Evolutionary conservation across 2,888 invertebrate species (phyloP).

Genomic region (Rhagonycha fulva): DNA sequence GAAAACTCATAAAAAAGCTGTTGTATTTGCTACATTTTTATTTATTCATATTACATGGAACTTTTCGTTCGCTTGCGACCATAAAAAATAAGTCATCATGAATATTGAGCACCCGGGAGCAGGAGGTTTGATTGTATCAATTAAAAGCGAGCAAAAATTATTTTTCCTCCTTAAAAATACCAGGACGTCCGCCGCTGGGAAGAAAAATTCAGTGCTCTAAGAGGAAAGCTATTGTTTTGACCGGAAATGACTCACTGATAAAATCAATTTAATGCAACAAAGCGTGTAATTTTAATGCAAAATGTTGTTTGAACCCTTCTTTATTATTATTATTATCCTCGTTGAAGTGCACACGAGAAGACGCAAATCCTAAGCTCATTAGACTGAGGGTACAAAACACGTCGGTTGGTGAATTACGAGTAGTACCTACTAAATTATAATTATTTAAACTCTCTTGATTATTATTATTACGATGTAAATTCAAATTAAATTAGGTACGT

Average conservation of each 20-base stretch:
- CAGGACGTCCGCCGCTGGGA: background rate
- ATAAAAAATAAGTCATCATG: background rate
- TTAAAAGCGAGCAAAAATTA: background rate
- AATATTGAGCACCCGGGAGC: background rate
- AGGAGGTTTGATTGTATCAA: background rate
- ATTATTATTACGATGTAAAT: conserved; percentile 1
- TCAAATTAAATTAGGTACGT: conserved; percentile 6
- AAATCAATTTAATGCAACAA: background rate
- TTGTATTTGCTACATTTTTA: conserved; percentile 35
- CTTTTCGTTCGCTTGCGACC: background rate
- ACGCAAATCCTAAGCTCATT: conserved; percentile 9
- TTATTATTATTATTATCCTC: background rate
- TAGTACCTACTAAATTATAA: conserved; percentile 19
- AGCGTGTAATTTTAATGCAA: background rate
- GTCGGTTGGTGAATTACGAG: conserved; percentile 17
- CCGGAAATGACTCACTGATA: background rate
- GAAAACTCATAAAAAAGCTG: conserved; percentile 49
- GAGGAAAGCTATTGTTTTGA: background rate
- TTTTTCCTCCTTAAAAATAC: too few species aligned
- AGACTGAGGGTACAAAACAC: conserved; percentile 1
- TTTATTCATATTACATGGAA: background rate
- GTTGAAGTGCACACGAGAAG: background rate
- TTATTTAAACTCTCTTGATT: conserved; percentile 13
- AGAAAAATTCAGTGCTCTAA: background rate
- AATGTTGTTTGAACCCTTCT: background rate